Evolutionary conservation across 2,888 invertebrate genomes (phyloP).

Genomic region (Andrena fulva): DNA sequence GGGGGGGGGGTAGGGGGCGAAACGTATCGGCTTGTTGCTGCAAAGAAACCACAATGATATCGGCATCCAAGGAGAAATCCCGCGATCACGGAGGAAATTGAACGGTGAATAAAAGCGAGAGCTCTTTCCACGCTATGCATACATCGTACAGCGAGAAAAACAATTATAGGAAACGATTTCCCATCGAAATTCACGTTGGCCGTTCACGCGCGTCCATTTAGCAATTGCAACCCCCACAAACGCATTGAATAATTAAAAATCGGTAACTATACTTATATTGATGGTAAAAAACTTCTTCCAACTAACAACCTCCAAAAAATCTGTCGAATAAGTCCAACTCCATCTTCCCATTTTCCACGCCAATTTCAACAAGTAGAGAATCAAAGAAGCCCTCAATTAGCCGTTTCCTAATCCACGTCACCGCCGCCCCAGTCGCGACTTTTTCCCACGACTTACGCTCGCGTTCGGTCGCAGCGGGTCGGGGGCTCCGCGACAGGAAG

Average conservation of each 20-base stretch:
- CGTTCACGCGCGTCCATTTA: too few relatives aligned
- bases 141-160: constrained; percentile 5
- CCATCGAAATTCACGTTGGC: too few relatives aligned
- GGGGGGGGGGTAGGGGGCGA: not conserved
- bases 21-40: constrained; percentile 29
- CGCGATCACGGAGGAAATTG: constrained; percentile 36
- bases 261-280: too few relatives aligned
- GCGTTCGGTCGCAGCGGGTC: not conserved
- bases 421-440: constrained; percentile 32
- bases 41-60: constrained; percentile 51
- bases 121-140: constrained; percentile 12
- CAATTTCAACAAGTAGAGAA: constrained; percentile 35
- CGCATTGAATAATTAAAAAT: too few relatives aligned
- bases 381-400: constrained; percentile 41
- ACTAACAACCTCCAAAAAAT: too few relatives aligned
- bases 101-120: constrained; percentile 32
- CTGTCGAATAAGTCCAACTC: not conserved
- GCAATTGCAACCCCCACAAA: too few relatives aligned
- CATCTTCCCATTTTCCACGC: constrained; percentile 1
- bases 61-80: constrained; percentile 42
- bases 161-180: too few relatives aligned
- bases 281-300: too few relatives aligned
- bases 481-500: constrained; percentile 25
- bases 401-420: constrained; percentile 4
- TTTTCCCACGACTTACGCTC: constrained; percentile 36